Conservation (phyloP, 2,888 invertebrate species). For the Drosophila colorata region DNA sequence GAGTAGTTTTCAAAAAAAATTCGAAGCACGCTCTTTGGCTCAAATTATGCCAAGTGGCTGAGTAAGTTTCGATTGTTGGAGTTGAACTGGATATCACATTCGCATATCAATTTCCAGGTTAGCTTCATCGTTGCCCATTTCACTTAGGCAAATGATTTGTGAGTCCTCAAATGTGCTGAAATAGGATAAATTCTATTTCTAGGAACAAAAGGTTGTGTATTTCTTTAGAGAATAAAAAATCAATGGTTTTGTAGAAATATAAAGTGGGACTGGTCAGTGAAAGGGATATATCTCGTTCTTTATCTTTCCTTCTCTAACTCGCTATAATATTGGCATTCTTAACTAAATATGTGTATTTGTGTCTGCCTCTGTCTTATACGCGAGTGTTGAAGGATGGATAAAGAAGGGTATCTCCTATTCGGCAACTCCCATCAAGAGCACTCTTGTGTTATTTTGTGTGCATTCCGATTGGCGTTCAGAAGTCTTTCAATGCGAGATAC, state of each 20-base stretch:
- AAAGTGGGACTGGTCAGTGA: background rate
- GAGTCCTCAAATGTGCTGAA: slow-evolving; percentile 18
- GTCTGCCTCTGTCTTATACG: no score
- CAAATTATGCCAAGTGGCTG: slow-evolving; percentile 77
- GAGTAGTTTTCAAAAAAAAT: slow-evolving; percentile 44
- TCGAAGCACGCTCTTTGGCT: slow-evolving; percentile 64
- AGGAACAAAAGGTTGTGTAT: slow-evolving; percentile 9
- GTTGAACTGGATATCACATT: slow-evolving; percentile 56
- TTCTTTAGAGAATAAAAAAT: background rate
- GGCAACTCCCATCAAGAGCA: no score
- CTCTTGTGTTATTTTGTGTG: no score
- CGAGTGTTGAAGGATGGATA: no score
- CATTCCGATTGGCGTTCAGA: no score
- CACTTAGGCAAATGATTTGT: slow-evolving; percentile 55
- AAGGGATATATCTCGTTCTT: no score
- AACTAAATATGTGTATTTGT: no score
- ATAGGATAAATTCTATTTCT: slow-evolving; percentile 7
- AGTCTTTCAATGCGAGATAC: no score
- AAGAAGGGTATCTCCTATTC: no score
- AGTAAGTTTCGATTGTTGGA: slow-evolving; percentile 57
- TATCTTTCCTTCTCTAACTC: no score
- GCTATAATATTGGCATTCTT: no score
- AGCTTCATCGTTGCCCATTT: slow-evolving; percentile 42
- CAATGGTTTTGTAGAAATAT: background rate
- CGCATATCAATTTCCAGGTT: slow-evolving; percentile 36